phyloP scores from a whole-genome alignment of 2,797 vertebrate genomes.

The Premnoplex brunnescens region DNA sequence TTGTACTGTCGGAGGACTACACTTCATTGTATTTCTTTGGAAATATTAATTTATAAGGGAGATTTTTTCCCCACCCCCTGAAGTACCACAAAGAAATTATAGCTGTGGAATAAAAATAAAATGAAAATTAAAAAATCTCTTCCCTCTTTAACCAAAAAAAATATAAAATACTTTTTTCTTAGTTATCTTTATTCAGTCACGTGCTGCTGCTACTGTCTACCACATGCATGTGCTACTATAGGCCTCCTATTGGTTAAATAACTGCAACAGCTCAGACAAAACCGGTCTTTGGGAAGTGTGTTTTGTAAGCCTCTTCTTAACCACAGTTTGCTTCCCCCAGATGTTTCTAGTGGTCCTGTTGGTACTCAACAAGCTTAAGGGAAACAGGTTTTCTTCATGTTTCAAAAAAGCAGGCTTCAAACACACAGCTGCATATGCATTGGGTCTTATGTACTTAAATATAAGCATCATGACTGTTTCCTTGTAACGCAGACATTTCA shows the following conservation, averaged over 20 bases:
- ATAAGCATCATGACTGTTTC: not conserved
- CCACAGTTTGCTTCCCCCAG: not conserved
- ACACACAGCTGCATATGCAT: not conserved
- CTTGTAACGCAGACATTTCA: not conserved
- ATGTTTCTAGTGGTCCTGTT: not conserved
- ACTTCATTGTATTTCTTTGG: not conserved
- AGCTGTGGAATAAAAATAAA: not conserved
- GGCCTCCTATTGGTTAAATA: not conserved
- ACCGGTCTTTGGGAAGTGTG: not conserved
- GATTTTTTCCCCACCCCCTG: not conserved
- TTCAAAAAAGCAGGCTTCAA: not conserved
- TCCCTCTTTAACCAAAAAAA: not conserved
- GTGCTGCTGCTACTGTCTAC: not conserved
- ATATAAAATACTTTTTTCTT: not conserved
- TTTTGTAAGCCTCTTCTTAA: not conserved
- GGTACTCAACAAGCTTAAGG: not conserved
- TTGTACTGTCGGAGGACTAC: not conserved
- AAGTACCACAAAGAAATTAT: not conserved
- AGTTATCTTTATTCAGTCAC: not conserved
- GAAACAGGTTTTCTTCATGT: not conserved
- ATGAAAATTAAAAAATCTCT: not conserved
- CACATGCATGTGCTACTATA: not conserved
- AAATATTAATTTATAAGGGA: not conserved
- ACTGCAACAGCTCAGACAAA: constrained; percentile 7
- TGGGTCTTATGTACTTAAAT: not conserved